Evolutionary conservation across 2,113 vertebrate species (phyloP).

Genomic region (Climacteris rufus): DNA sequence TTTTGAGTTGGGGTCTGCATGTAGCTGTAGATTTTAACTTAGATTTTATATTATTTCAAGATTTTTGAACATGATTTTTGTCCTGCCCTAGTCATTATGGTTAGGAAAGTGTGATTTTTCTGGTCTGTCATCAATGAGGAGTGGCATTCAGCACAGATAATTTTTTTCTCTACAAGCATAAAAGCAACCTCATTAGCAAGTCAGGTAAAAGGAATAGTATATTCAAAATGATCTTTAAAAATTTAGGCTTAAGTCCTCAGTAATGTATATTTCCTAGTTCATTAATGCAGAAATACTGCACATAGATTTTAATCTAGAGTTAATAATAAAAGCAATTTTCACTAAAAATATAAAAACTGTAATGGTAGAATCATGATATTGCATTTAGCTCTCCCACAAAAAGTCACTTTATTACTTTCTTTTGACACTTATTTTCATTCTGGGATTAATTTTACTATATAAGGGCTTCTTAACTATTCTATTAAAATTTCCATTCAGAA

Average conservation of each 20-base stretch:
- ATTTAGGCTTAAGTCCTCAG: constrained; percentile 78
- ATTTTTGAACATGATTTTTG: constrained; percentile 6
- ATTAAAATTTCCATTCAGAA: constrained; percentile 99
- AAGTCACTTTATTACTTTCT: constrained; percentile 80
- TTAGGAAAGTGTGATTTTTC: constrained; percentile 35
- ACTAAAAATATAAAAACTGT: constrained; percentile 88
- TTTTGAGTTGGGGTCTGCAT: not conserved
- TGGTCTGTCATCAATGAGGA: constrained; percentile 47
- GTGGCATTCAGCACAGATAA: constrained; percentile 26
- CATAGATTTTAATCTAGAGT: constrained; percentile 85
- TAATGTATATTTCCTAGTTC: constrained; percentile 81
- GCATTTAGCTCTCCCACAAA: constrained; percentile 84
- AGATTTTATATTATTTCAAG: not conserved
- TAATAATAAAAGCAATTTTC: constrained; percentile 90
- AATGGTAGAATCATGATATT: constrained; percentile 86
- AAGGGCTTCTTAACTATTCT: constrained; percentile 99
- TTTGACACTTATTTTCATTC: constrained; percentile 95
- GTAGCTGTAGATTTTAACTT: not conserved
- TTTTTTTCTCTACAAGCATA: constrained; percentile 64
- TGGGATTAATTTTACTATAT: constrained; percentile 97
- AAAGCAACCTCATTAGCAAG: constrained; percentile 75
- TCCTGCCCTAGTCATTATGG: not conserved
- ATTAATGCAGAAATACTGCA: constrained; percentile 82
- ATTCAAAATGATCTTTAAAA: constrained; percentile 80
- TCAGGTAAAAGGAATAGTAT: constrained; percentile 73